A percentile compares a stretch with the other conserved stretches of the same genome.
Evolutionary conservation across 2,113 vertebrate genomes (phyloP).

Genomic region (Monopterus albus): DNA sequence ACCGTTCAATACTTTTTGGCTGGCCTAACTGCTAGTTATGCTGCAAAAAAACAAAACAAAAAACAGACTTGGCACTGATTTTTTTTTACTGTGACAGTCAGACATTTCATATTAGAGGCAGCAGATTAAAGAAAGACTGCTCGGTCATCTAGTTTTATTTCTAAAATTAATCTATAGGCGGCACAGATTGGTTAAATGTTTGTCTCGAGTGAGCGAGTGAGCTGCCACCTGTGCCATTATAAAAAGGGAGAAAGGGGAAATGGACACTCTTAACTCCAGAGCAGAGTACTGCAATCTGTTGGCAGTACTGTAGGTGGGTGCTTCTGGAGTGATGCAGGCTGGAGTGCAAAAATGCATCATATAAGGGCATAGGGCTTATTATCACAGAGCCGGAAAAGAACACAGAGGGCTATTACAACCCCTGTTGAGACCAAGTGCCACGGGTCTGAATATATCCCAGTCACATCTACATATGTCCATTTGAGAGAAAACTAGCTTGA

Average conservation of each 20-base stretch:
- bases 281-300: constrained; percentile 25
- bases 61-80: no score
- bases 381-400: constrained; percentile 36
- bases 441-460: constrained; percentile 32
- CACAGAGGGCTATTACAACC: constrained; percentile 31
- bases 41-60: no score
- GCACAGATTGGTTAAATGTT: no score
- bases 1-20: no score
- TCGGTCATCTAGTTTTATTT: no score
- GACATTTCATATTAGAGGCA: no score
- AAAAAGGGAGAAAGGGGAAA: constrained; percentile 51
- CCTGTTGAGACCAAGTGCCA: constrained; percentile 12
- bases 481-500: no score
- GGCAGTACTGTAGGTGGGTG: constrained; percentile 10
- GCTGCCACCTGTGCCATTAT: constrained; percentile 9
- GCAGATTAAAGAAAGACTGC: no score
- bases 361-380: constrained; percentile 23
- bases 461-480: neutral
- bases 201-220: no score
- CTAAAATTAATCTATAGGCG: no score
- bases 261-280: constrained; percentile 41
- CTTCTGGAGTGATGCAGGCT: constrained; percentile 34
- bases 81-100: no score
- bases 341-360: constrained; percentile 32
- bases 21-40: no score